These are phyloP conservation scores for Scortum barcoo DNA, from an alignment of 2,113 vertebrate species.

Conservation along the genomic window DNA sequence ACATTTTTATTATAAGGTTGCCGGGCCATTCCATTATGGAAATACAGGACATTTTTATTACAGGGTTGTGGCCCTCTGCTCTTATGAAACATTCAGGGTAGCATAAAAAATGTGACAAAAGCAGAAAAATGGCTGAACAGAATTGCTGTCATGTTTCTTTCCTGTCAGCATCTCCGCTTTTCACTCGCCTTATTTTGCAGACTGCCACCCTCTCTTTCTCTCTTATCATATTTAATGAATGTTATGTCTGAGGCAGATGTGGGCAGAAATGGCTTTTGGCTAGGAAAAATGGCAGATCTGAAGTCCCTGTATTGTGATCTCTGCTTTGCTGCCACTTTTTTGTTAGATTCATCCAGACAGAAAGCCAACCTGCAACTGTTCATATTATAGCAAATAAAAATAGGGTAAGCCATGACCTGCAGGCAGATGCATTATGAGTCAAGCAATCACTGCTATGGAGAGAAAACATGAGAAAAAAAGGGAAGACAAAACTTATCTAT, in stretches of 20 bases:
- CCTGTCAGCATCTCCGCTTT: constrained; percentile 31
- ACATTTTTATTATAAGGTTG: constrained; percentile 53
- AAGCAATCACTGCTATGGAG: constrained; percentile 1
- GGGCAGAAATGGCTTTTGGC: constrained; percentile 28
- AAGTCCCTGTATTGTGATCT: constrained; percentile 13
- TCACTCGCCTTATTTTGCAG: constrained; percentile 26
- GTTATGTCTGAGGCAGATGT: constrained; percentile 38
- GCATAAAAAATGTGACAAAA: constrained; percentile 59
- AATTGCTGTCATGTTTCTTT: constrained; percentile 52
- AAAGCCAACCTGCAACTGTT: background rate
- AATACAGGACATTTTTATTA: constrained; percentile 63
- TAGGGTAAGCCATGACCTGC: background rate
- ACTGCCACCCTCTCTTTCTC: constrained; percentile 21
- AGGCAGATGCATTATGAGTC: constrained; percentile 11
- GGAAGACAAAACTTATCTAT: background rate
- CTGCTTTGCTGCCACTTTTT: background rate
- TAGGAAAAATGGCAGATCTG: background rate
- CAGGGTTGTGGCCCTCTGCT: constrained; percentile 42
- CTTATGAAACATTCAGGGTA: constrained; percentile 63
- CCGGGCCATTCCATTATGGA: constrained; percentile 56
- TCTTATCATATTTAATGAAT: constrained; percentile 58
- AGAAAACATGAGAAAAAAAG: constrained; percentile 1
- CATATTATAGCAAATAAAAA: constrained; percentile 32
- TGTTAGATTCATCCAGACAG: constrained; percentile 19
- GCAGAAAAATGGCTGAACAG: constrained; percentile 49